Conservation (phyloP, 2,797 vertebrate species). For the Hypotaenidia philippensis region DNA sequence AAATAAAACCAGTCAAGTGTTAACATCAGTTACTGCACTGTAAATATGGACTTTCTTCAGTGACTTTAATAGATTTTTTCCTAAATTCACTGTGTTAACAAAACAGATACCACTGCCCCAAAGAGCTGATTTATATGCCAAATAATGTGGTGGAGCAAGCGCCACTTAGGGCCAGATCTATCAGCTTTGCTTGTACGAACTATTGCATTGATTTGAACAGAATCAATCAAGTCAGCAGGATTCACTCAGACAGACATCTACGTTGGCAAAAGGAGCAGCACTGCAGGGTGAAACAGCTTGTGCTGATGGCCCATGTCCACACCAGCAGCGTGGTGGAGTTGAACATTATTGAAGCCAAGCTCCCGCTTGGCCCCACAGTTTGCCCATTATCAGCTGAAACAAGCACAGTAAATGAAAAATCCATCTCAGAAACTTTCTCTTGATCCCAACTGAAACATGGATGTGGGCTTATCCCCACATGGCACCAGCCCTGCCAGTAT, state of each 20-base stretch:
- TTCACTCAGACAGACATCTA: neutral
- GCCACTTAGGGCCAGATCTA: neutral
- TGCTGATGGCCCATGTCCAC: accelerated
- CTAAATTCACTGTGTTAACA: neutral
- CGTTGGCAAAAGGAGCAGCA: neutral
- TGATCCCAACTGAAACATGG: neutral
- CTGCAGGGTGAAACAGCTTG: neutral
- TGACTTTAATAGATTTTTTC: neutral
- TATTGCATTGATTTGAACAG: neutral
- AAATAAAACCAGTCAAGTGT: neutral
- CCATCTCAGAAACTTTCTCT: neutral
- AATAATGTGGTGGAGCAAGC: neutral
- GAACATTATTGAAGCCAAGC: accelerated
- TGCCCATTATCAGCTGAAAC: neutral
- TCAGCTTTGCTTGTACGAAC: neutral
- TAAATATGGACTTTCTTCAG: neutral
- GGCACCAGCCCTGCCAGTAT: neutral
- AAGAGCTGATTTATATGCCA: neutral
- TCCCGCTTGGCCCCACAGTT: neutral
- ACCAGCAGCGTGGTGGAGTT: accelerated
- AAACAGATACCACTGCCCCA: neutral
- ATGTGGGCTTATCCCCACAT: neutral
- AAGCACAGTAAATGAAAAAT: neutral
- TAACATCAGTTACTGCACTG: neutral
- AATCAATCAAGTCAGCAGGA: neutral